A percentile compares a stretch with the other conserved stretches of the same genome.
phyloP scores from a whole-genome alignment of 2,888 invertebrate species.

The Dysmachus trigonus region DNA sequence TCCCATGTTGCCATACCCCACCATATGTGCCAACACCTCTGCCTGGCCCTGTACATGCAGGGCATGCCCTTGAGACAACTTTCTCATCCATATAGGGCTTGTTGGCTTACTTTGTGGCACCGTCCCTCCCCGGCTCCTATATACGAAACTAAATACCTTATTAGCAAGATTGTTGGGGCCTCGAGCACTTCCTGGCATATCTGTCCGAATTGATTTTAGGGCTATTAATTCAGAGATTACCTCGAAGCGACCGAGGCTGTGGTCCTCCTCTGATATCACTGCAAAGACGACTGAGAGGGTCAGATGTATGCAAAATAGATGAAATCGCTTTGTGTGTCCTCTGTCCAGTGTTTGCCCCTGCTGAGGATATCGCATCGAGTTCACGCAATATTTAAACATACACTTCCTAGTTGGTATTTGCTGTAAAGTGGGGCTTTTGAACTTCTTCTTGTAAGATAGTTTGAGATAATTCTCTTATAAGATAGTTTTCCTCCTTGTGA shows the following conservation, averaged over 20 bases:
- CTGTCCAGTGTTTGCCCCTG: background rate
- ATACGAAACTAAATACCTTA: background rate
- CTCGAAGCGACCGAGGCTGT: background rate
- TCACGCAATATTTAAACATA: background rate
- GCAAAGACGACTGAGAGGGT: background rate
- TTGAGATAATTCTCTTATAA: background rate
- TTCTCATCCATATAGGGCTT: background rate
- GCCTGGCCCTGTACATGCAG: background rate
- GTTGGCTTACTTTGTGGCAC: background rate
- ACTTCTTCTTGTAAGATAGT: background rate
- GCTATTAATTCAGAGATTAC: background rate
- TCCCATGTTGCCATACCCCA: background rate
- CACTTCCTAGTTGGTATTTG: background rate
- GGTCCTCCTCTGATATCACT: background rate
- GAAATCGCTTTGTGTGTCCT: background rate
- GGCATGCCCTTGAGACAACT: background rate
- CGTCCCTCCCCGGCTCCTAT: background rate
- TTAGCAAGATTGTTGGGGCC: background rate
- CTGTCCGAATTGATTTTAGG: background rate
- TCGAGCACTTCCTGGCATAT: background rate
- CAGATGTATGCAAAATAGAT: background rate
- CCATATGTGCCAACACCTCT: background rate
- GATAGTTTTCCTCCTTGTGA: too few species aligned
- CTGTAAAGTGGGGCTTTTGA: background rate
- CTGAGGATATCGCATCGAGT: background rate